Evolutionary conservation across 2,113 vertebrate species (phyloP).

Genomic region (Aegotheles bennettii): DNA sequence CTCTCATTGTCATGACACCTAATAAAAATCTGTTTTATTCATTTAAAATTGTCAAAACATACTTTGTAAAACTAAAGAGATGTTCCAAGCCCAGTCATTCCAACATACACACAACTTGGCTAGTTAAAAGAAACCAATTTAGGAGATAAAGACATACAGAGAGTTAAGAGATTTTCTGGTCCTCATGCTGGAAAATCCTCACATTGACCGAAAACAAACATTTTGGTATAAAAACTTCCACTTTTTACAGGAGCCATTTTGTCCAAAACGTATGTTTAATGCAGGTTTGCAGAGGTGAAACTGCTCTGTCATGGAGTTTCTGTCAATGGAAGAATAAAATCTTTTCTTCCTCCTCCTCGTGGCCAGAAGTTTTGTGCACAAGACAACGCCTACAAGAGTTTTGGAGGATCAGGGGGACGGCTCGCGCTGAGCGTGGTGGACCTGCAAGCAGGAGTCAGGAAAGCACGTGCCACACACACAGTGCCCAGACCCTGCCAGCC

Average conservation of each 20-base stretch:
- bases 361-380: background rate
- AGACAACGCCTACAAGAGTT: background rate
- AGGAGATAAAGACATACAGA: background rate
- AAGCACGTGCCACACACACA: background rate
- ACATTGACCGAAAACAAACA: background rate
- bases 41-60: conserved; percentile 29
- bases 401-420: background rate
- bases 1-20: conserved; percentile 4
- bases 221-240: background rate
- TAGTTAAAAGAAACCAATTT: background rate
- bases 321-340: background rate
- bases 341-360: background rate
- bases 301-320: background rate
- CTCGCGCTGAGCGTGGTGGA: fast-evolving
- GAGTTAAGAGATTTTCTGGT: background rate
- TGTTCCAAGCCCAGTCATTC: background rate
- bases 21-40: conserved; percentile 12
- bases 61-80: conserved; percentile 7
- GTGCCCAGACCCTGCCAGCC: background rate
- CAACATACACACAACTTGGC: conserved; percentile 4
- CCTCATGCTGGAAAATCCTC: background rate
- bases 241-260: background rate
- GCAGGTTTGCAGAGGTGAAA: background rate
- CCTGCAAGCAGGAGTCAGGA: background rate
- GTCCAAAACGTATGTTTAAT: background rate